A percentile compares a stretch with the other conserved stretches of the same genome.
Evolutionary conservation across 1,140 invertebrate genomes (phyloP).

Genomic region (Carcinoscorpius rotundicauda): DNA sequence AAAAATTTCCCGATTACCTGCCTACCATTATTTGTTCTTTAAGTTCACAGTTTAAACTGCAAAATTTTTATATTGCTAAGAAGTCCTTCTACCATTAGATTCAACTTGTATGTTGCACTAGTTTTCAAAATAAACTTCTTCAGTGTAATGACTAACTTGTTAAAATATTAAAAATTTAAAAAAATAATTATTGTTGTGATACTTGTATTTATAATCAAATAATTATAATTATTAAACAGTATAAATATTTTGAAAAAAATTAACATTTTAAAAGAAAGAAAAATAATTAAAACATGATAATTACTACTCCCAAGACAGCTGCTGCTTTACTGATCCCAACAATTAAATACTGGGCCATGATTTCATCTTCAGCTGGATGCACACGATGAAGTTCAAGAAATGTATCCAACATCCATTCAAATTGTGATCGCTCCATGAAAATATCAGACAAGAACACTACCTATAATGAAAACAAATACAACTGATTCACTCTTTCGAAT

Average conservation of each 20-base stretch:
- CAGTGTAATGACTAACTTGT: no score
- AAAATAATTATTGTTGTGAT: constrained; percentile 1
- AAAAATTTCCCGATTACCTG: no score
- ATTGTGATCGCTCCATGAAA: constrained; percentile 53
- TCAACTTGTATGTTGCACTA: no score
- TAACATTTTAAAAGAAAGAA: no score
- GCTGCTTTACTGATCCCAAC: constrained; percentile 55
- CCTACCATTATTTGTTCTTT: no score
- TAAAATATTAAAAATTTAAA: background rate
- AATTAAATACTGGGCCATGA: constrained; percentile 53
- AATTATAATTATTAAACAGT: no score
- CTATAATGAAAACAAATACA: constrained; percentile 1
- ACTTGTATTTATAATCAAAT: background rate
- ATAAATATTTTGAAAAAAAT: no score
- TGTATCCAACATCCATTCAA: constrained; percentile 55
- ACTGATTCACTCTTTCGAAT: no score
- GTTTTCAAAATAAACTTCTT: no score
- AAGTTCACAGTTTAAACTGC: no score
- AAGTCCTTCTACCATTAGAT: no score
- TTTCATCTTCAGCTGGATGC: constrained; percentile 53
- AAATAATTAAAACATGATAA: constrained; percentile 19
- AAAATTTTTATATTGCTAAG: no score
- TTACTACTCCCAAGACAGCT: constrained; percentile 46
- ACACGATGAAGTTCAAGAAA: constrained; percentile 48
- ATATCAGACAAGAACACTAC: constrained; percentile 39